Evolutionary conservation across 1,140 invertebrate species (phyloP).

Genomic region (Drosophila nigrodunni): DNA sequence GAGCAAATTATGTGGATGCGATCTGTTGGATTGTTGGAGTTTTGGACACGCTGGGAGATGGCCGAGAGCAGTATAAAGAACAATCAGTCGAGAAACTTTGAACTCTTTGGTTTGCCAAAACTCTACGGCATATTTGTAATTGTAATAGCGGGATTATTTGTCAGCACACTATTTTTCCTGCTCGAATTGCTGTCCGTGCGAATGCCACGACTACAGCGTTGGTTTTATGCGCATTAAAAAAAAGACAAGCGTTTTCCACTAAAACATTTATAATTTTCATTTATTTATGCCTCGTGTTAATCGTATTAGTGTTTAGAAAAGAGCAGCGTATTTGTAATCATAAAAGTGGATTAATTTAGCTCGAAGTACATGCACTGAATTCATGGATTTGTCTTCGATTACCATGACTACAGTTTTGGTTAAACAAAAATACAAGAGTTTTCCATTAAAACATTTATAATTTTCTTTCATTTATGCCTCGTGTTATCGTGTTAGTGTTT

Average conservation of each 20-base stretch:
- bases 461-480: too few relatives aligned
- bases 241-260: too few relatives aligned
- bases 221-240: conserved; percentile 9
- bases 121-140: conserved; percentile 55
- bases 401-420: too few relatives aligned
- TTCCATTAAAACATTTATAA: too few relatives aligned
- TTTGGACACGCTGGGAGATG: conserved; percentile 63
- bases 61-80: conserved; percentile 16
- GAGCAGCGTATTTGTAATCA: too few relatives aligned
- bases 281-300: too few relatives aligned
- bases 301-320: too few relatives aligned
- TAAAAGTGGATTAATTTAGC: too few relatives aligned
- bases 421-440: too few relatives aligned
- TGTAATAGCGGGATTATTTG: conserved; percentile 29
- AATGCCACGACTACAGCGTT: conserved; percentile 6
- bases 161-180: conserved; percentile 44
- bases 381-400: too few relatives aligned
- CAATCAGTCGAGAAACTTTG: conserved; percentile 8
- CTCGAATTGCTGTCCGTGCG: conserved; percentile 51
- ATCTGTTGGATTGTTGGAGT: conserved; percentile 51
- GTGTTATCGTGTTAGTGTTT: too few relatives aligned
- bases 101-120: conserved; percentile 48
- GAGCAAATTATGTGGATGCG: conserved; percentile 74
- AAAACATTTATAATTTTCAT: neutral
- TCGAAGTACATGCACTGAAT: too few relatives aligned